Evolutionary conservation across 2,888 invertebrate genomes (phyloP).

Genomic region (Rhagium mordax): DNA sequence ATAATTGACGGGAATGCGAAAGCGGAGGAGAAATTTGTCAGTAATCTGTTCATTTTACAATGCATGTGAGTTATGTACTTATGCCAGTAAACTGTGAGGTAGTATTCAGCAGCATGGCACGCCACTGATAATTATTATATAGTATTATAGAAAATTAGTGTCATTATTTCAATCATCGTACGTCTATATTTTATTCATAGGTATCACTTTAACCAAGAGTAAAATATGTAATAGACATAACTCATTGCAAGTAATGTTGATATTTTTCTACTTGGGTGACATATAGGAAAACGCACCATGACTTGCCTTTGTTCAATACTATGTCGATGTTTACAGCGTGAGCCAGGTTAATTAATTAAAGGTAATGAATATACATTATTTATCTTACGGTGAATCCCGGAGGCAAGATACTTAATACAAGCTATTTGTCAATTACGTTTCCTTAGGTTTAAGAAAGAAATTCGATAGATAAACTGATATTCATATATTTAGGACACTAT

Average conservation of each 20-base stretch:
- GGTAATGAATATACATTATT: too few relatives aligned
- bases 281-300: neutral
- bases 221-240: slow-evolving; percentile 6
- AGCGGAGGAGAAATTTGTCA: too few relatives aligned
- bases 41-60: too few relatives aligned
- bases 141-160: neutral
- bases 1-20: too few relatives aligned
- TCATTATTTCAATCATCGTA: slow-evolving; percentile 15
- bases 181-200: slow-evolving; percentile 7
- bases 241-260: neutral
- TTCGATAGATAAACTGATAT: too few relatives aligned
- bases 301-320: neutral
- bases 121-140: slow-evolving; percentile 10
- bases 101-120: neutral
- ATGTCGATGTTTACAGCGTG: neutral
- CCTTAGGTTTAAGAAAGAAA: too few relatives aligned
- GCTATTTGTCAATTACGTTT: too few relatives aligned
- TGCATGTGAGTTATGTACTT: too few relatives aligned
- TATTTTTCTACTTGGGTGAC: slow-evolving; percentile 18
- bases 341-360: neutral
- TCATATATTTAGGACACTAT: too few relatives aligned
- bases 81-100: neutral
- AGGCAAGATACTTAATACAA: too few relatives aligned
- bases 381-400: too few relatives aligned
- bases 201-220: slow-evolving; percentile 2